These are phyloP conservation scores for Mystacides longicornis DNA, from an alignment of 2,888 invertebrate species.

Conservation along the genomic window DNA sequence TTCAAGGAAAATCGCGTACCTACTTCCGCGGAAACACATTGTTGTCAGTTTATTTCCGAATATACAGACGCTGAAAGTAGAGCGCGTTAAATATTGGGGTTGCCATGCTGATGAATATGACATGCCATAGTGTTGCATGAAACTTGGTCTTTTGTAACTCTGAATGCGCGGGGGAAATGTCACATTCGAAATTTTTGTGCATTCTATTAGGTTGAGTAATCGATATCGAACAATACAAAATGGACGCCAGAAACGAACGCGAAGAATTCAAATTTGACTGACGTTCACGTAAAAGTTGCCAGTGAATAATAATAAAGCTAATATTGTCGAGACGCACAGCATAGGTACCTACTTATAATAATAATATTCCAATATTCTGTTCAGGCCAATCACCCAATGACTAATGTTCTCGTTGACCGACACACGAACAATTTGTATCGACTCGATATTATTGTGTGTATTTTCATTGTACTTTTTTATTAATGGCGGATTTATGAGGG, in stretches of 20 bases:
- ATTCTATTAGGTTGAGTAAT: no score
- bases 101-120: not conserved
- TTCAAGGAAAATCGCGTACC: not conserved
- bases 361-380: not conserved
- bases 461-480: no score
- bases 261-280: constrained; percentile 1
- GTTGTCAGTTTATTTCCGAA: not conserved
- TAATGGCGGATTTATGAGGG: no score
- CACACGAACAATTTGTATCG: not conserved
- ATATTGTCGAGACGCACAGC: not conserved
- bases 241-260: no score
- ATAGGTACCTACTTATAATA: not conserved
- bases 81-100: not conserved
- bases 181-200: no score
- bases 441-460: not conserved
- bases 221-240: no score
- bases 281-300: not conserved
- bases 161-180: no score
- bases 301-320: not conserved
- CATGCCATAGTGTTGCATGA: no score
- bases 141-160: no score
- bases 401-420: not conserved
- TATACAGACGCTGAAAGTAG: not conserved
- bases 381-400: not conserved
- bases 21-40: not conserved